Conservation (phyloP, 2,113 vertebrate genomes). For the Argyrosomus japonicus region DNA sequence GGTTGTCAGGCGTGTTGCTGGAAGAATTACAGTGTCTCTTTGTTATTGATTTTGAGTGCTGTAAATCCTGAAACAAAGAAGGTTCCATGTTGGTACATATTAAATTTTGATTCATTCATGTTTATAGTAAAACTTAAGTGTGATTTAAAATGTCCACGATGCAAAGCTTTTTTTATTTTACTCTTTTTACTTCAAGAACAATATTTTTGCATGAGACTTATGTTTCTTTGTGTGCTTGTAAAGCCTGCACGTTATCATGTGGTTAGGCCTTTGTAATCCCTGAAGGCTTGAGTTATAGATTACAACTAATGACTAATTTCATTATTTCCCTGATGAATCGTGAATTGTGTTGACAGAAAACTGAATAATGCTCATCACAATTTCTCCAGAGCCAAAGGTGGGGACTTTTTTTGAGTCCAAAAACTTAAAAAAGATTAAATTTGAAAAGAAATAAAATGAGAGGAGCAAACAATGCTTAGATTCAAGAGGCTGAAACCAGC, state of each 20-base stretch:
- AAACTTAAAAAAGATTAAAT: neutral
- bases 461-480: neutral
- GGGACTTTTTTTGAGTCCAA: neutral
- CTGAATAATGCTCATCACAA: neutral
- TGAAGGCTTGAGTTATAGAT: neutral
- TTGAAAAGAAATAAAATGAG: neutral
- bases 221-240: conserved; percentile 4
- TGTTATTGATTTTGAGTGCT: conserved; percentile 62
- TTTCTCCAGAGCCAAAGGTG: neutral
- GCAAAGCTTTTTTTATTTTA: conserved; percentile 45
- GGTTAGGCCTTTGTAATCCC: neutral
- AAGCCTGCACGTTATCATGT: neutral
- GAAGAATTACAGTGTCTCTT: conserved; percentile 54
- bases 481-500: neutral
- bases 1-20: conserved; percentile 42
- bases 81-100: conserved; percentile 79
- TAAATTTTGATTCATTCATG: conserved; percentile 80
- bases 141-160: conserved; percentile 77
- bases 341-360: neutral
- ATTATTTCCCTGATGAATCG: neutral
- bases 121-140: conserved; percentile 85
- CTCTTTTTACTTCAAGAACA: neutral
- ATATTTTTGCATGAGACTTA: conserved; percentile 21
- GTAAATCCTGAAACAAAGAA: conserved; percentile 65
- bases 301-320: neutral